phyloP scores from a whole-genome alignment of 2,888 invertebrate species.

The Linyphia triangularis region DNA sequence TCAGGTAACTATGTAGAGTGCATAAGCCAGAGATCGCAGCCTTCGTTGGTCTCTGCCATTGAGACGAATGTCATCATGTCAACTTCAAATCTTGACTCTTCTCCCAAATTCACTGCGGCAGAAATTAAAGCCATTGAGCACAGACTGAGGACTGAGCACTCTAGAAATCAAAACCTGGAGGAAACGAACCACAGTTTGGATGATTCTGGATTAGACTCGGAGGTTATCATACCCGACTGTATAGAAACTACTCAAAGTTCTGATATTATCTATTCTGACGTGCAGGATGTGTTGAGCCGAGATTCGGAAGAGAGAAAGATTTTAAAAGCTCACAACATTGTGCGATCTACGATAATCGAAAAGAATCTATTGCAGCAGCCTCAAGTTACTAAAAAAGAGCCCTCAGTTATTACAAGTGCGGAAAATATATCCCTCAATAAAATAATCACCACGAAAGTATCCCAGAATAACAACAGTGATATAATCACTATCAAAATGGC shows the following conservation, averaged over 20 bases:
- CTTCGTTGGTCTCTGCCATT: slow-evolving; percentile 66
- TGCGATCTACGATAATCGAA: slow-evolving; percentile 67
- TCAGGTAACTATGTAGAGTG: slow-evolving; percentile 50
- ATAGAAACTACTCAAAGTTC: slow-evolving; percentile 51
- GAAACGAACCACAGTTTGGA: slow-evolving; percentile 13
- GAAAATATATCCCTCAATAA: slow-evolving; percentile 50
- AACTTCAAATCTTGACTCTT: slow-evolving; percentile 67
- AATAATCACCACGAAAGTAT: slow-evolving; percentile 17
- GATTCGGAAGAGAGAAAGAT: slow-evolving; percentile 49
- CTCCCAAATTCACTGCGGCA: slow-evolving; percentile 52
- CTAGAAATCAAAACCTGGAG: slow-evolving; percentile 13
- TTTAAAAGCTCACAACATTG: slow-evolving; percentile 50
- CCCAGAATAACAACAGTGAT: slow-evolving; percentile 35
- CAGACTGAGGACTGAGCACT: slow-evolving; percentile 41
- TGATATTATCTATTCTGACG: slow-evolving; percentile 66
- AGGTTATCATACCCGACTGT: slow-evolving; percentile 69
- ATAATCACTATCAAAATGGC: slow-evolving; percentile 46
- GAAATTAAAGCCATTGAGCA: slow-evolving; percentile 73
- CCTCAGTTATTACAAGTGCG: slow-evolving; percentile 61
- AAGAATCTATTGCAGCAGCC: slow-evolving; percentile 63
- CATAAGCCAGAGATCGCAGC: slow-evolving; percentile 58
- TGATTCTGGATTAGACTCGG: slow-evolving; percentile 6
- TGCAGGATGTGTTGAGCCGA: slow-evolving; percentile 32
- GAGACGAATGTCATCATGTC: slow-evolving; percentile 73
- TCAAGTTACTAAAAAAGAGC: slow-evolving; percentile 58